These are phyloP conservation scores for Adelphocoris suturalis DNA, from an alignment of 2,888 invertebrate species.

Conservation along the genomic window DNA sequence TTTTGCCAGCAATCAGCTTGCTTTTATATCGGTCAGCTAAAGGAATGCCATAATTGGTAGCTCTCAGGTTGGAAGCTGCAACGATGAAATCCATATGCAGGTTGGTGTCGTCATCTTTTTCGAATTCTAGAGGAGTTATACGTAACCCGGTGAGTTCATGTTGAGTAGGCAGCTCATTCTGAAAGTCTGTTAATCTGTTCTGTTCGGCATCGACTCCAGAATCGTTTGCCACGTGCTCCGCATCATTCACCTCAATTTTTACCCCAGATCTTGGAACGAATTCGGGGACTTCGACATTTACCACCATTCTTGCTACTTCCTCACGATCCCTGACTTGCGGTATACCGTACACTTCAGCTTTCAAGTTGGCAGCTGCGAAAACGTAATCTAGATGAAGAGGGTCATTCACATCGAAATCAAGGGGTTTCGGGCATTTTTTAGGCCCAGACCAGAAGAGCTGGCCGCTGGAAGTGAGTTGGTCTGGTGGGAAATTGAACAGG, in stretches of 20 bases:
- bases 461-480: constrained; percentile 91
- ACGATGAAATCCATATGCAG: constrained; percentile 99
- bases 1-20: constrained; percentile 96
- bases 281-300: constrained; percentile 86
- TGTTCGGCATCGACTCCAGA: constrained; percentile 84
- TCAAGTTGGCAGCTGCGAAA: constrained; percentile 93
- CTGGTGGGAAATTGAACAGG: constrained; percentile 97
- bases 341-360: constrained; percentile 91
- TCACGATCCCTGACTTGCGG: constrained; percentile 85
- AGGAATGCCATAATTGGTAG: constrained; percentile 97
- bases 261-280: constrained; percentile 96
- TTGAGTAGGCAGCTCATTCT: constrained; percentile 84
- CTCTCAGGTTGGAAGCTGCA: constrained; percentile 96
- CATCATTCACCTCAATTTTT: constrained; percentile 97
- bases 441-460: constrained; percentile 99
- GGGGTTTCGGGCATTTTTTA: constrained; percentile 94
- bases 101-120: constrained; percentile 98
- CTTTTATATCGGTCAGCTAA: constrained; percentile 95
- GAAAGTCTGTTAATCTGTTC: constrained; percentile 83
- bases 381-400: constrained; percentile 94
- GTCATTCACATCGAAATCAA: constrained; percentile 85
- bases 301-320: constrained; percentile 84
- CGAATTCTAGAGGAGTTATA: constrained; percentile 95
- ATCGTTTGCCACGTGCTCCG: constrained; percentile 86
- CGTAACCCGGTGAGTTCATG: constrained; percentile 81